phyloP scores from a whole-genome alignment of 1,140 invertebrate genomes.

The Sipha flava region DNA sequence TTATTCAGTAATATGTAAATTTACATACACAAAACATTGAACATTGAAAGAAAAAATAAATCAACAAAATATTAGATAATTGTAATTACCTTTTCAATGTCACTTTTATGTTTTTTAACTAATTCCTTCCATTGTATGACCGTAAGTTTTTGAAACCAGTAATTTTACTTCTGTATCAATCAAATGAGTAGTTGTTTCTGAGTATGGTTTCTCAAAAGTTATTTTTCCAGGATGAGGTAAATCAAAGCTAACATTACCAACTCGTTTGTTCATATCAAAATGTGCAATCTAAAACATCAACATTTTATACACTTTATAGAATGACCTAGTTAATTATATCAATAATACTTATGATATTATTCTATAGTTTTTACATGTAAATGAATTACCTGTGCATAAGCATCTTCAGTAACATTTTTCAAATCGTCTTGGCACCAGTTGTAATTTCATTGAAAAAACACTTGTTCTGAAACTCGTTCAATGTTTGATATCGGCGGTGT shows the following conservation, averaged over 20 bases:
- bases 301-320: no score
- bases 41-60: no score
- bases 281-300: conserved; percentile 57
- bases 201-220: conserved; percentile 95
- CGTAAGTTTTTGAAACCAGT: conserved; percentile 75
- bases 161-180: conserved; percentile 89
- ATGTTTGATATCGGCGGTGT: no score
- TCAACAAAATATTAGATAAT: no score
- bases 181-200: conserved; percentile 90
- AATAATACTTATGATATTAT: no score
- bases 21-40: no score
- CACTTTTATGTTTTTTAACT: conserved; percentile 73
- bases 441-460: conserved; percentile 94
- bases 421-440: conserved; percentile 98
- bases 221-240: conserved; percentile 86
- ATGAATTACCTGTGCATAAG: conserved; percentile 65
- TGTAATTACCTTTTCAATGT: conserved; percentile 79
- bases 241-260: conserved; percentile 95
- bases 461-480: conserved; percentile 89
- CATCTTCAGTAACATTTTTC: conserved; percentile 77
- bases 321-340: no score
- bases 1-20: no score
- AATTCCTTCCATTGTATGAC: conserved; percentile 70
- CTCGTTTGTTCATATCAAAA: conserved; percentile 96
- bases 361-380: no score